Evolutionary conservation across 2,113 vertebrate species (phyloP).

Genomic region (Tupaia tana): DNA sequence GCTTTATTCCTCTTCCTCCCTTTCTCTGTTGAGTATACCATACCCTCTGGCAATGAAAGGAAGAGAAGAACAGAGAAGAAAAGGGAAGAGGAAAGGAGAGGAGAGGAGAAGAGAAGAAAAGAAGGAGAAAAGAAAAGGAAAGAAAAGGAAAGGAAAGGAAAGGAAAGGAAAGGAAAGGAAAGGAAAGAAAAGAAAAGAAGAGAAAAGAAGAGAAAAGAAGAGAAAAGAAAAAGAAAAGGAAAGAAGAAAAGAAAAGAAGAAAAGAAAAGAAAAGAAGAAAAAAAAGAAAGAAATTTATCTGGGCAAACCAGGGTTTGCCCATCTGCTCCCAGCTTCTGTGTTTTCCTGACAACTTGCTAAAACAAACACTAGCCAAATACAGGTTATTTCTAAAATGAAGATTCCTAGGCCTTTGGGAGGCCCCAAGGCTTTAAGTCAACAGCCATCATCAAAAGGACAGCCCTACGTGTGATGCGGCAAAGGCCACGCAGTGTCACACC

Average conservation of each 20-base stretch:
- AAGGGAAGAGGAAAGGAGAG: no score
- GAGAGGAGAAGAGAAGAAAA: no score
- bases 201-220: no score
- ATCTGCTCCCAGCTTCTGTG: not conserved
- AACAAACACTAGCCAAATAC: slow-evolving; percentile 63
- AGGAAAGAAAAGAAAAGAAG: not conserved
- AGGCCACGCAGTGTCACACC: not conserved
- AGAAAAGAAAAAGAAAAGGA: no score
- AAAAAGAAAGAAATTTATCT: not conserved
- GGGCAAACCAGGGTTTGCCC: slow-evolving; percentile 29
- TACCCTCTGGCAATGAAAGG: no score
- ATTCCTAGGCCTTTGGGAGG: slow-evolving; percentile 30
- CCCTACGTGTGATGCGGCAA: not conserved
- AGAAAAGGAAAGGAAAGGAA: fast-evolving
- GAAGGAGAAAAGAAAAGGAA: no score
- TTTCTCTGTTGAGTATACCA: no score
- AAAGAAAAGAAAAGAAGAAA: no score
- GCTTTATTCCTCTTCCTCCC: no score
- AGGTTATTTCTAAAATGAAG: slow-evolving; percentile 63
- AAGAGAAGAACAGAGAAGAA: no score
- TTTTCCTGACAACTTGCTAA: slow-evolving; percentile 2
- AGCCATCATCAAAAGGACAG: slow-evolving; percentile 13
- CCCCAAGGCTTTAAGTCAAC: slow-evolving; percentile 34
- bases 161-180: no score
- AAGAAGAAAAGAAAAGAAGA: no score